These are phyloP conservation scores for Alligator mississippiensis DNA, from an alignment of 2,113 vertebrate genomes.

Conservation along the genomic window DNA sequence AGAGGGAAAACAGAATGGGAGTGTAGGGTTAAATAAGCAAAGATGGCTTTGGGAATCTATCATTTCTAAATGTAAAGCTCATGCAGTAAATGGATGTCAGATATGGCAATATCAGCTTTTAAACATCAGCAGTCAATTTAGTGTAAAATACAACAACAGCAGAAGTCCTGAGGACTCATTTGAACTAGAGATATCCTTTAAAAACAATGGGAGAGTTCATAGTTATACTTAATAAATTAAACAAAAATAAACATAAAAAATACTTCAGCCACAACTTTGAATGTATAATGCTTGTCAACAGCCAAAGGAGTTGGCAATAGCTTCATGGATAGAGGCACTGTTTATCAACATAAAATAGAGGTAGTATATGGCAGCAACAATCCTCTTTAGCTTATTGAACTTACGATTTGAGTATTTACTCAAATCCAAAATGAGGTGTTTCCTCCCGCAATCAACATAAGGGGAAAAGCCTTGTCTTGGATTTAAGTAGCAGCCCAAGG, in stretches of 20 bases:
- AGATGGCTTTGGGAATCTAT: background rate
- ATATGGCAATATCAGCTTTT: background rate
- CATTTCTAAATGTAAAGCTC: background rate
- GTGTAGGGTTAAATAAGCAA: background rate
- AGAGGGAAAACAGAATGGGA: background rate
- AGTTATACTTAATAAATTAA: background rate
- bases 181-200: background rate
- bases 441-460: too few relatives aligned
- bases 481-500: too few relatives aligned
- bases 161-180: background rate
- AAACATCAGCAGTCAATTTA: background rate
- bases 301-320: background rate
- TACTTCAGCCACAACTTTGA: background rate
- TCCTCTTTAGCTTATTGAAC: too few relatives aligned
- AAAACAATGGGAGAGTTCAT: background rate
- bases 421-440: too few relatives aligned
- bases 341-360: background rate
- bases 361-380: too few relatives aligned
- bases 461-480: too few relatives aligned
- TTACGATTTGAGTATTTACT: too few relatives aligned
- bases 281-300: background rate
- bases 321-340: background rate
- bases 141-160: background rate
- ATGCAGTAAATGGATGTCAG: background rate
- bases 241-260: background rate